Percentiles rank a stretch among this genome's conserved stretches.
Conservation (phyloP, 2,888 invertebrate genomes). For the Chrysodeixis includens region DNA sequence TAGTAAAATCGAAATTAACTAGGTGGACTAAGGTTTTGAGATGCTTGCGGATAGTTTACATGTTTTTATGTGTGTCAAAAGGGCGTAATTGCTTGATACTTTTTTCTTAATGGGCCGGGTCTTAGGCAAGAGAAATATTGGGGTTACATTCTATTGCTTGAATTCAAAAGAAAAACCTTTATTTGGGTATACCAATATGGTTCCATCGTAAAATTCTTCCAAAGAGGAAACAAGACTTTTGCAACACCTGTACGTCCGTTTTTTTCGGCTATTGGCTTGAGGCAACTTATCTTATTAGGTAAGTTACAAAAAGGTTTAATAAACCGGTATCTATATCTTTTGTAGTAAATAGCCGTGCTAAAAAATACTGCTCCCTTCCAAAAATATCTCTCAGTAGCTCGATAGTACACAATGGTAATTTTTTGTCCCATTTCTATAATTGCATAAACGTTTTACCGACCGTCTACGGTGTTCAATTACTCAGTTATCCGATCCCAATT, state of each 20-base stretch:
- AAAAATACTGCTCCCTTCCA: neutral
- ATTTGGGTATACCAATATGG: neutral
- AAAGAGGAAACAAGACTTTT: neutral
- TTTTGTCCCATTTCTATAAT: slow-evolving; percentile 37
- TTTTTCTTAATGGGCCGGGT: slow-evolving; percentile 16
- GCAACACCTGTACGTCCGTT: neutral
- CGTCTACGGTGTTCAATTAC: slow-evolving; percentile 48
- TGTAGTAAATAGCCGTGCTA: neutral
- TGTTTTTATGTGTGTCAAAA: slow-evolving; percentile 32
- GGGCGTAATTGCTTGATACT: slow-evolving; percentile 8
- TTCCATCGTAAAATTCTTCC: neutral
- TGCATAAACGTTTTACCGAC: slow-evolving; percentile 31
- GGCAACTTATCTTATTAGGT: neutral
- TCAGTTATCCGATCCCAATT: slow-evolving; percentile 52
- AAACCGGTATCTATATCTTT: neutral
- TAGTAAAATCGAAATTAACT: slow-evolving; percentile 74
- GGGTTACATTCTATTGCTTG: neutral
- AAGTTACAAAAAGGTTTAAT: neutral
- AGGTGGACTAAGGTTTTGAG: slow-evolving; percentile 48
- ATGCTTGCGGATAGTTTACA: slow-evolving; percentile 52
- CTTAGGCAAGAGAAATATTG: neutral
- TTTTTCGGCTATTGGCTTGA: neutral
- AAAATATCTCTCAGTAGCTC: slow-evolving; percentile 18
- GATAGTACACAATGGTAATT: slow-evolving; percentile 10
- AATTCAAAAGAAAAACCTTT: neutral